phyloP scores from a whole-genome alignment of 2,113 vertebrate species.

The Catharus fuscescens region DNA sequence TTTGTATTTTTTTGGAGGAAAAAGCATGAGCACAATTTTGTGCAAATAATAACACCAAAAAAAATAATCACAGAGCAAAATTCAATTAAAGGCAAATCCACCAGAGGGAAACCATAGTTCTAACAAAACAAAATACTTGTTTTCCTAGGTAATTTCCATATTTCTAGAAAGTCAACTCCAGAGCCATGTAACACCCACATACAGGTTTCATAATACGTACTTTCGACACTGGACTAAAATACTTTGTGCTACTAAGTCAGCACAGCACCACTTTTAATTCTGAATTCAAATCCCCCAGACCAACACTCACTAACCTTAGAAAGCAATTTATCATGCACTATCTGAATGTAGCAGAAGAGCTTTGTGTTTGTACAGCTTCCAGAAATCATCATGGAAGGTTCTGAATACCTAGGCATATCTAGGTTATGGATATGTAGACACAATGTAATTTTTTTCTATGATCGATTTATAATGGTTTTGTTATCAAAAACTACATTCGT shows the following conservation, averaged over 20 bases:
- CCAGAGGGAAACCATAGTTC: neutral
- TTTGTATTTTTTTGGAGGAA: neutral
- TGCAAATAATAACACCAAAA: neutral
- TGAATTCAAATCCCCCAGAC: neutral
- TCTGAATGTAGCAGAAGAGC: neutral
- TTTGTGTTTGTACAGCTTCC: neutral
- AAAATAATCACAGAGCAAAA: neutral
- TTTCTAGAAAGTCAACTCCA: neutral
- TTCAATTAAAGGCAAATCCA: neutral
- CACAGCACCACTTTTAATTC: neutral
- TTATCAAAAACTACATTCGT: neutral
- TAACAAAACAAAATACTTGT: neutral
- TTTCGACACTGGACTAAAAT: neutral
- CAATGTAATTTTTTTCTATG: neutral
- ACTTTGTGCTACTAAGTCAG: neutral
- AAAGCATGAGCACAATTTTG: neutral
- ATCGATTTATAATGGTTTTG: neutral
- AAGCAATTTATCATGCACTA: neutral
- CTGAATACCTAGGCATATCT: neutral
- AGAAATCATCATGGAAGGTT: neutral
- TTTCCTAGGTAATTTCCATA: neutral
- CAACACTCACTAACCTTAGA: neutral
- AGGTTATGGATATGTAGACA: neutral
- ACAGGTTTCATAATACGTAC: neutral
- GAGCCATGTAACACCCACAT: neutral